Percentiles rank a stretch among this genome's conserved stretches.
Evolutionary conservation across 2,113 vertebrate species (phyloP).

Genomic region (Suricata suricatta): DNA sequence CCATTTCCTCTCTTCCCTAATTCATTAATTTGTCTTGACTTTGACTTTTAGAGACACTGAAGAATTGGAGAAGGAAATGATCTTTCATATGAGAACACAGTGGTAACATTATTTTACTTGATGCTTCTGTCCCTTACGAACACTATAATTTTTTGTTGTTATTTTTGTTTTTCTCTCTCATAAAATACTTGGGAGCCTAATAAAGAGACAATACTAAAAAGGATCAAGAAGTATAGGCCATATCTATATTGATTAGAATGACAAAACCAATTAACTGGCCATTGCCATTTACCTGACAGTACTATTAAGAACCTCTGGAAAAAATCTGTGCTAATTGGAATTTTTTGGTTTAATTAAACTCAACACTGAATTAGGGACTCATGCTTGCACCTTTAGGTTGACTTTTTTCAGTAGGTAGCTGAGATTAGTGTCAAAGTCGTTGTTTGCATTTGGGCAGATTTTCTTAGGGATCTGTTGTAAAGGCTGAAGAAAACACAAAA

Average conservation of each 20-base stretch:
- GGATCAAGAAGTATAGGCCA: neutral
- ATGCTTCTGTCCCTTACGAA: constrained; percentile 28
- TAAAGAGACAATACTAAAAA: neutral
- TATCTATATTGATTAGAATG: neutral
- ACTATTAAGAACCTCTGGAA: neutral
- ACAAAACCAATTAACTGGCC: neutral
- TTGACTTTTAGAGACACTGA: constrained; percentile 72
- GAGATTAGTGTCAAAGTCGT: neutral
- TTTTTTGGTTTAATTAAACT: constrained; percentile 30
- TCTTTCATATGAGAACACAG: constrained; percentile 53
- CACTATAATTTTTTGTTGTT: neutral
- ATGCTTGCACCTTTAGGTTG: neutral
- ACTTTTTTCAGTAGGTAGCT: neutral
- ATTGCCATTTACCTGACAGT: neutral
- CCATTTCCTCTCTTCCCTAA: constrained; percentile 39
- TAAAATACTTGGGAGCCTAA: constrained; percentile 38
- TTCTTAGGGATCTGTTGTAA: neutral
- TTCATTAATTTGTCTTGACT: constrained; percentile 66
- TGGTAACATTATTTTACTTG: constrained; percentile 49
- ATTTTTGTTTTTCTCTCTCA: neutral
- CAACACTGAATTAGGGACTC: neutral
- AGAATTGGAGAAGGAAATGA: constrained; percentile 58
- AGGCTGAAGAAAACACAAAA: neutral
- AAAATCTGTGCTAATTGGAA: neutral
- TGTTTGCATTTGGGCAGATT: neutral